Evolutionary conservation across 1,140 invertebrate genomes (phyloP).

Genomic region (Drosophila trapezifrons): DNA sequence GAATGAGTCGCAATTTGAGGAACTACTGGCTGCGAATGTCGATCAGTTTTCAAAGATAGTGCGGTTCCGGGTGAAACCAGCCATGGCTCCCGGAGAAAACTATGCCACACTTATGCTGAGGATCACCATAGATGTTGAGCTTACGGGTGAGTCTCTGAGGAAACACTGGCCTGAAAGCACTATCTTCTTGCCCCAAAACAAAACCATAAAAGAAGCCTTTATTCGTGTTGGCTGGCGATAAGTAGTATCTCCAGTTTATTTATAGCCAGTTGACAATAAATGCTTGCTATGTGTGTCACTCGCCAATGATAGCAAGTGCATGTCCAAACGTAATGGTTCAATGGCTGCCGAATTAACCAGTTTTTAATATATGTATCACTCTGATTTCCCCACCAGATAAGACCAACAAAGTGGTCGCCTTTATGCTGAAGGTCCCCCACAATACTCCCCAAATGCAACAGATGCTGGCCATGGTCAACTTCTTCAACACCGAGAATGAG

Average conservation of each 20-base stretch:
- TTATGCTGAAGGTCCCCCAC: conserved; percentile 74
- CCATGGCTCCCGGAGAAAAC: conserved; percentile 66
- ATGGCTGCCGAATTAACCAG: conserved; percentile 1
- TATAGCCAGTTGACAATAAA: conserved; percentile 12
- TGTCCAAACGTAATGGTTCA: not conserved
- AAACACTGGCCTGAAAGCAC: not conserved
- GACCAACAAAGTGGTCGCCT: conserved; percentile 42
- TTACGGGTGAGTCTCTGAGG: conserved; percentile 46
- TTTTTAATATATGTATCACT: not conserved
- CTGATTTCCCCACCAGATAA: conserved; percentile 39
- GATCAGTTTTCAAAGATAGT: conserved; percentile 73
- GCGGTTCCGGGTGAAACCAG: conserved; percentile 53
- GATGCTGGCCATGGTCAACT: conserved; percentile 58
- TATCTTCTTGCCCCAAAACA: no score
- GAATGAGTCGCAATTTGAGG: conserved; percentile 81
- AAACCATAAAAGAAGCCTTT: not conserved
- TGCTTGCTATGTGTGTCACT: conserved; percentile 7
- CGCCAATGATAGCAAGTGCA: not conserved
- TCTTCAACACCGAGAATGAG: conserved; percentile 64
- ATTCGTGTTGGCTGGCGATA: conserved; percentile 5
- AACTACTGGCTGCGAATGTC: conserved; percentile 75
- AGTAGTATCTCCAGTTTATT: conserved; percentile 27
- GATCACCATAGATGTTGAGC: conserved; percentile 64
- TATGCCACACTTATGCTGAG: conserved; percentile 73
- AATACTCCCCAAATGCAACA: conserved; percentile 58